phyloP scores from a whole-genome alignment of 2,113 vertebrate genomes.

The Corythornis cristatus region DNA sequence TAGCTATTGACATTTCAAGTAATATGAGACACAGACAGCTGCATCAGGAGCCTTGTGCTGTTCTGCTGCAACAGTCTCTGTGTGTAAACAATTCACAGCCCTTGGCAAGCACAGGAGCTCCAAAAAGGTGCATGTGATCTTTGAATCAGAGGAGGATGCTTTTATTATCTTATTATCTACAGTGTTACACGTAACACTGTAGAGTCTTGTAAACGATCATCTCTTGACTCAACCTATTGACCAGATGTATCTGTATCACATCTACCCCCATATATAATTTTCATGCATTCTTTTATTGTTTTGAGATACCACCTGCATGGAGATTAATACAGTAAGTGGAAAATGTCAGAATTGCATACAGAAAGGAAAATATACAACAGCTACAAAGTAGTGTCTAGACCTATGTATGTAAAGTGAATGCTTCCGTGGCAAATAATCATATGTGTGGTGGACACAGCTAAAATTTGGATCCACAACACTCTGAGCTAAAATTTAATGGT shows the following conservation, averaged over 20 bases:
- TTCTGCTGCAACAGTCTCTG: background rate
- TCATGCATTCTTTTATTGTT: background rate
- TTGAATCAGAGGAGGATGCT: background rate
- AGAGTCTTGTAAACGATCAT: background rate
- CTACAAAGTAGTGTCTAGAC: background rate
- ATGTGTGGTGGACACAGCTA: background rate
- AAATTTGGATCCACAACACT: background rate
- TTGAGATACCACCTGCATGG: background rate
- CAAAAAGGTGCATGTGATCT: background rate
- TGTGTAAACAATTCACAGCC: background rate
- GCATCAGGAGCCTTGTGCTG: background rate
- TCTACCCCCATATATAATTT: background rate
- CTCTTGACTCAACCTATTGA: background rate
- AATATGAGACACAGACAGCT: background rate
- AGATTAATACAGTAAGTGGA: background rate
- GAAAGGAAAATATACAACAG: background rate
- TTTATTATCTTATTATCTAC: too few species aligned
- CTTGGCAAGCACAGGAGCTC: background rate
- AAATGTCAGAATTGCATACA: background rate
- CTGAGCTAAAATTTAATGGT: background rate
- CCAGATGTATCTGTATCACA: background rate
- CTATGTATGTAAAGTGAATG: background rate
- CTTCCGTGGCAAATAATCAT: background rate
- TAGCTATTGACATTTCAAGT: background rate
- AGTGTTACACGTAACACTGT: too few species aligned